Evolutionary conservation across 2,888 invertebrate genomes (phyloP).

Genomic region (Ochlodes sylvanus): DNA sequence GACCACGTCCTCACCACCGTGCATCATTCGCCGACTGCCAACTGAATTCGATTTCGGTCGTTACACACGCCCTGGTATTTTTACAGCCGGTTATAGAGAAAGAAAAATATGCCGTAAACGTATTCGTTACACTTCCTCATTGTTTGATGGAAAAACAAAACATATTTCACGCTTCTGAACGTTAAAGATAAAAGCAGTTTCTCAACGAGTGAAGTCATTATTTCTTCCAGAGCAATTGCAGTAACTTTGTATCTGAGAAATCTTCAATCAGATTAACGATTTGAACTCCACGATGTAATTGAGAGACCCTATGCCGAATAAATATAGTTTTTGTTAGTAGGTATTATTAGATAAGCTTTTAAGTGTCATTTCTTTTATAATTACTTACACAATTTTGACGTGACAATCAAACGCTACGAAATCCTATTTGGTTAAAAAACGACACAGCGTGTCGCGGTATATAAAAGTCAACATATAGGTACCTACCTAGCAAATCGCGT

Average conservation of each 20-base stretch:
- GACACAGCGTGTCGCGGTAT: neutral
- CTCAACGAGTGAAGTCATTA: conserved; percentile 24
- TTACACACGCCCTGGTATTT: conserved; percentile 60
- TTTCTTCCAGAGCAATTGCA: conserved; percentile 18
- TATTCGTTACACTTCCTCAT: conserved; percentile 34
- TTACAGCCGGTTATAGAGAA: conserved; percentile 55
- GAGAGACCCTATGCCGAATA: neutral
- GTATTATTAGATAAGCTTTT: too few species aligned
- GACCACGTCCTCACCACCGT: conserved; percentile 61
- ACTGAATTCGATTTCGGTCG: conserved; percentile 52
- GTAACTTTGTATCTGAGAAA: conserved; percentile 2
- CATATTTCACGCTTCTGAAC: conserved; percentile 31
- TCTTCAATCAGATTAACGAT: neutral
- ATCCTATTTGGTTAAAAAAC: neutral
- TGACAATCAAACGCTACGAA: too few species aligned
- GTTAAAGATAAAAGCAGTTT: conserved; percentile 33
- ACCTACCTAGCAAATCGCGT: conserved; percentile 53
- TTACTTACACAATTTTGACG: too few species aligned
- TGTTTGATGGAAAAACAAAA: conserved; percentile 34
- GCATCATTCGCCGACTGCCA: conserved; percentile 51
- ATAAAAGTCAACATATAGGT: conserved; percentile 47
- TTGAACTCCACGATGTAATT: neutral
- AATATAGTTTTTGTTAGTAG: neutral
- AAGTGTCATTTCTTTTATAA: too few species aligned
- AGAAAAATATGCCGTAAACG: conserved; percentile 36